Evolutionary conservation across 2,888 invertebrate genomes (phyloP).

Genomic region (Matsumyia berberina): DNA sequence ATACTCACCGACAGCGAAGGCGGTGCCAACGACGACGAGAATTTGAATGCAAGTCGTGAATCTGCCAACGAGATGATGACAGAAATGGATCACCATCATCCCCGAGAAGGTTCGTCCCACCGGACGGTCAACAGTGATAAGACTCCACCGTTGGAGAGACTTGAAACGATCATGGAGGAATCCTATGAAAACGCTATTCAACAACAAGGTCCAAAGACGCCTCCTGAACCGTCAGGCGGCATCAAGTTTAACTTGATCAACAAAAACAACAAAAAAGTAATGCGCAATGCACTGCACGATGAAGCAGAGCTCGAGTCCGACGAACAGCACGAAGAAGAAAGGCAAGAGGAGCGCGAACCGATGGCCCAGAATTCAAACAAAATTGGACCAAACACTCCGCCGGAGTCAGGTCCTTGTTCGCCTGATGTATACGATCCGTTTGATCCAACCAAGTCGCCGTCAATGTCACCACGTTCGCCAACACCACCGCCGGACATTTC

Average conservation of each 20-base stretch:
- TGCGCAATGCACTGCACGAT: constrained; percentile 88
- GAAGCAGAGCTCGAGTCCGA: constrained; percentile 68
- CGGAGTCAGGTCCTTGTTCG: constrained; percentile 88
- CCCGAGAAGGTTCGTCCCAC: constrained; percentile 78
- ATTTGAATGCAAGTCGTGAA: constrained; percentile 78
- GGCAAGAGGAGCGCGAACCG: constrained; percentile 54
- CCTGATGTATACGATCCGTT: constrained; percentile 96
- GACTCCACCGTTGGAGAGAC: constrained; percentile 79
- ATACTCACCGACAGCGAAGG: constrained; percentile 93
- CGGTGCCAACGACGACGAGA: constrained; percentile 83
- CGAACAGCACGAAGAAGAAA: constrained; percentile 47
- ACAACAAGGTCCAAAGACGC: constrained; percentile 89
- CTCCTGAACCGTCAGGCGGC: constrained; percentile 87
- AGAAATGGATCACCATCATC: constrained; percentile 64
- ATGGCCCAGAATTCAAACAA: constrained; percentile 82
- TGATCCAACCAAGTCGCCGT: constrained; percentile 92
- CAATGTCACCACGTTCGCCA: constrained; percentile 83
- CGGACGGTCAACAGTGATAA: constrained; percentile 77
- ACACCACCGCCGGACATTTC: constrained; percentile 78
- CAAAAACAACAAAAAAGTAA: constrained; percentile 85
- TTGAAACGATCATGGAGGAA: constrained; percentile 82
- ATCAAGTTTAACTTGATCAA: constrained; percentile 87
- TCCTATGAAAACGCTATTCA: constrained; percentile 83
- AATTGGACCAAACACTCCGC: constrained; percentile 90
- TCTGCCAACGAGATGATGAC: constrained; percentile 76